phyloP scores from a whole-genome alignment of 1,140 invertebrate species.

The Cherax destructor region DNA sequence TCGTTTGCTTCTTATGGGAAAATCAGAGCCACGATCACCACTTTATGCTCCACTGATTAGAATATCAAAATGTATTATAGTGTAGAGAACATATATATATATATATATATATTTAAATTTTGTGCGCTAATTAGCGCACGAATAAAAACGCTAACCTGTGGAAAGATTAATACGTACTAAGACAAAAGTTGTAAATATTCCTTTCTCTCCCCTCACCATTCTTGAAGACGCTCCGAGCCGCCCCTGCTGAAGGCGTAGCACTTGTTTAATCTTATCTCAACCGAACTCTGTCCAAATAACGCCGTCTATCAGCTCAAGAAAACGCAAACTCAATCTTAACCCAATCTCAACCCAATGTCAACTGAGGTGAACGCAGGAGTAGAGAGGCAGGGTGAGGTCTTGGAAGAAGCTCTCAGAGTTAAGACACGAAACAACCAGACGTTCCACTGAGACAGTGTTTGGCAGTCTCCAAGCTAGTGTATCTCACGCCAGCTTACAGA shows the following conservation, averaged over 20 bases:
- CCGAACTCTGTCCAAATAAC: conserved; percentile 31
- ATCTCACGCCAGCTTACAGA: no score
- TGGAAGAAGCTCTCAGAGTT: neutral
- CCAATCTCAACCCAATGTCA: conserved; percentile 38
- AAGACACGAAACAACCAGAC: neutral
- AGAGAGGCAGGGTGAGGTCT: neutral
- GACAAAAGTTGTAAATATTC: neutral
- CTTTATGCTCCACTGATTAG: no score
- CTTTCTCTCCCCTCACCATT: neutral
- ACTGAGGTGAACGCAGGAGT: neutral
- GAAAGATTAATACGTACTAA: no score
- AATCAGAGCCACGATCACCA: no score
- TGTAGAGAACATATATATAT: no score
- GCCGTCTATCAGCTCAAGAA: conserved; percentile 17
- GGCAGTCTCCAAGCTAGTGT: no score
- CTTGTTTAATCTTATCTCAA: conserved; percentile 10
- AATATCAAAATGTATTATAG: no score
- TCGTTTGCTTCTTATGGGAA: no score
- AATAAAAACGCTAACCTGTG: no score
- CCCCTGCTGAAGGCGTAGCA: neutral
- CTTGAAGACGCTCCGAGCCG: no score
- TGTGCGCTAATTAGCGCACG: no score
- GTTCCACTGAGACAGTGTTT: neutral
- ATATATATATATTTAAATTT: no score
- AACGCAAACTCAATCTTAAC: conserved; percentile 37